phyloP scores from a whole-genome alignment of 2,113 vertebrate genomes.

The Gobio gobio region DNA sequence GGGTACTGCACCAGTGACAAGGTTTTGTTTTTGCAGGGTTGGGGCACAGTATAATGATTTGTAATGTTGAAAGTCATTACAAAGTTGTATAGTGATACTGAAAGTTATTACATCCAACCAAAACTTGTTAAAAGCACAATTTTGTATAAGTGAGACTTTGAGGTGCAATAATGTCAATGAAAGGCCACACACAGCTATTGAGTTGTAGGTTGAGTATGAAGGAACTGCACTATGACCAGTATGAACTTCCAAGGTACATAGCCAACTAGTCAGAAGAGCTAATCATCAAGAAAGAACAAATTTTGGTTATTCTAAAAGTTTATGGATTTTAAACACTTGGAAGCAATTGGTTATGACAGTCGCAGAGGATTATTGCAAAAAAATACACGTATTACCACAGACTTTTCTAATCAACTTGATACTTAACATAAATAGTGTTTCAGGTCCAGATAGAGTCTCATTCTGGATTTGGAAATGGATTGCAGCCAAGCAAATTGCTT shows the following conservation, averaged over 20 bases:
- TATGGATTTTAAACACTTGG: not conserved
- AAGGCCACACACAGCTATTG: not conserved
- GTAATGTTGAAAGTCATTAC: not conserved
- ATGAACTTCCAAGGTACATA: not conserved
- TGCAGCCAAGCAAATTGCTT: slow-evolving; percentile 21
- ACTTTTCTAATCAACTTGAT: slow-evolving; percentile 24
- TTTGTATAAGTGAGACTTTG: not conserved
- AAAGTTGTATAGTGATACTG: not conserved
- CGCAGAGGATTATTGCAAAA: not conserved
- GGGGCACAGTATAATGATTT: not conserved
- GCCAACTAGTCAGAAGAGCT: not conserved
- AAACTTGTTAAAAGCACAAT: not conserved
- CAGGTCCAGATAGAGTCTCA: not conserved
- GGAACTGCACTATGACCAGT: not conserved
- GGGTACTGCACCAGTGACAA: not conserved
- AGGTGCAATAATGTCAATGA: not conserved
- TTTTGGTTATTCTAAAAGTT: not conserved
- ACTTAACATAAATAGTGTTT: slow-evolving; percentile 4
- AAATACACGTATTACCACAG: not conserved
- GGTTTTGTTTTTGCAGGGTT: too few relatives aligned
- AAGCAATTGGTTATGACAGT: not conserved
- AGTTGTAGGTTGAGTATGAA: not conserved
- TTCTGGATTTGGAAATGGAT: slow-evolving; percentile 15
- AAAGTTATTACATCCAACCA: slow-evolving; percentile 8
- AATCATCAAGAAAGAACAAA: slow-evolving; percentile 15